Evolutionary conservation across 2,888 invertebrate genomes (phyloP), one percentile per base, ranked within the genome.

Genomic region (Drosophila phalerata): DNA sequence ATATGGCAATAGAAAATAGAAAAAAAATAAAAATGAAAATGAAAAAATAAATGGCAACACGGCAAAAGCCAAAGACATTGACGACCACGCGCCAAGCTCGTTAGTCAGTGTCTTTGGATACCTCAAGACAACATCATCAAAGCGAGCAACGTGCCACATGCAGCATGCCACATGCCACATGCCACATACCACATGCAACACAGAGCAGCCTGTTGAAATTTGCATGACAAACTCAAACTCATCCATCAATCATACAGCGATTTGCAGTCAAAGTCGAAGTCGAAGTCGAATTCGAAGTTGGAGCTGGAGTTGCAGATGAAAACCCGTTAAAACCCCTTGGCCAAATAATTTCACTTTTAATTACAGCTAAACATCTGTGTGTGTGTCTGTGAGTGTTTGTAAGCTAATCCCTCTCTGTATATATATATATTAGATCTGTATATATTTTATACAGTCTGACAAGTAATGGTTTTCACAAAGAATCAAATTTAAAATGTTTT

Each of bases 201-300:
- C 68, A 48, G 17, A 48, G 22, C 37, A 22, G 62, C 62, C 82
- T 78, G 89, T 88, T 89, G 88, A 75, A 87, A 80, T 89, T 85
- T 85, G 89, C 85, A 85, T 85, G 89, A 89, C 85, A 85, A 87
- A 85, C 85, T 89, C 88, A 85, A 89, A 89, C 85, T 87, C 85
- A 85, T 87, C 88, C 89, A 85, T 85, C 85, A 85, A 85, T 85
- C 85, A 89, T 38, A 72, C 70, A 78, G 61, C 73, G 70, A 64
- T 71, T 76, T 79, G 61, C 78, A 84, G 72, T 67, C 64, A 47
- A n/a, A 67, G 62, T 48, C 58, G 61, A 43, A 62, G 32, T 47
- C 30, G 40, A 11, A 65, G 60, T 66, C 56, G 48, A 28, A 62
- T 62, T 53, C 60, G 60, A 34, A 63, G 25, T 45, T 32, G 47